Evolutionary conservation across 2,888 invertebrate genomes (phyloP).

Genomic region (Bellardia pandia): DNA sequence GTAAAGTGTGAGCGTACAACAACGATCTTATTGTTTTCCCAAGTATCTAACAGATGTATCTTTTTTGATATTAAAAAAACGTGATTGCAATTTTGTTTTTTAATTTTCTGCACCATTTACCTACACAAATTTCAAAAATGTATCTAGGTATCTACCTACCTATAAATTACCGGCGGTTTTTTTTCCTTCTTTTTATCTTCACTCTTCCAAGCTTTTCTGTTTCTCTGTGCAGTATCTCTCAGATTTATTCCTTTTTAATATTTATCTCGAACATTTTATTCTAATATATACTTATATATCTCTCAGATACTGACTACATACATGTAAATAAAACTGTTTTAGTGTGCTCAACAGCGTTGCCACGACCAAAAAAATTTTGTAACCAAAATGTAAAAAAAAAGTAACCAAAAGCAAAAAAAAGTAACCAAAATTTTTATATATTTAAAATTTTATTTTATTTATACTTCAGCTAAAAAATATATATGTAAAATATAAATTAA

Average conservation of each 20-base stretch:
- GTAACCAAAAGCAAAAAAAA: too few species aligned
- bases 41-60: conserved; percentile 74
- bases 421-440: too few species aligned
- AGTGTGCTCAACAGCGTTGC: too few species aligned
- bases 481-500: too few species aligned
- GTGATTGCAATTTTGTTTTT: conserved; percentile 46
- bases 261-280: conserved; percentile 11
- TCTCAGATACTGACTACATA: conserved; percentile 23
- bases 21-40: conserved; percentile 44
- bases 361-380: too few species aligned
- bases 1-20: conserved; percentile 58
- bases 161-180: conserved; percentile 51
- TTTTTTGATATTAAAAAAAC: conserved; percentile 42
- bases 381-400: too few species aligned
- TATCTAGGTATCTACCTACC: conserved; percentile 33
- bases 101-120: conserved; percentile 20
- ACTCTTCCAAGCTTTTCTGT: conserved; percentile 2
- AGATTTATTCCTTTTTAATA: conserved; percentile 39
- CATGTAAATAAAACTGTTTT: too few species aligned
- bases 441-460: too few species aligned
- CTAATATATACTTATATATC: conserved; percentile 20
- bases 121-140: conserved; percentile 23
- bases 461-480: too few species aligned
- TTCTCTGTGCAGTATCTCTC: conserved; percentile 1
- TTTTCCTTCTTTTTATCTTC: not conserved